Evolutionary conservation across 2,113 vertebrate species (phyloP).

Genomic region (Lophotis ruficrista): DNA sequence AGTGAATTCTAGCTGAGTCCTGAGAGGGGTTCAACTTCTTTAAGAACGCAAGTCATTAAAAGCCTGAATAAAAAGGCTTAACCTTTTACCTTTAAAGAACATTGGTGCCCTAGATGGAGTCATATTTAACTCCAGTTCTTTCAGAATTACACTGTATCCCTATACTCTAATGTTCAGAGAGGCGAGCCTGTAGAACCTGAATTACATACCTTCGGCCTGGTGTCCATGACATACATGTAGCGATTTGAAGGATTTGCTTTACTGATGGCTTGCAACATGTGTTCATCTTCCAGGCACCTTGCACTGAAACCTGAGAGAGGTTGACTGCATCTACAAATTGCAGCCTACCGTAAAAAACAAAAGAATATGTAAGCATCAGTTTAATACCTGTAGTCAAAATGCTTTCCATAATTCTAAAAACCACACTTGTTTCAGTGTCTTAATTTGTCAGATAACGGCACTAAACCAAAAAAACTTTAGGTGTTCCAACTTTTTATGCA

Average conservation of each 20-base stretch:
- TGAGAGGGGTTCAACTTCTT: background rate
- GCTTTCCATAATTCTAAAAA: background rate
- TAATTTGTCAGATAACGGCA: background rate
- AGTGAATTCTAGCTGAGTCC: background rate
- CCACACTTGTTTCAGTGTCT: background rate
- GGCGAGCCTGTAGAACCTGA: background rate
- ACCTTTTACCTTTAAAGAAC: background rate
- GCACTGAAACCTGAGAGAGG: conserved; percentile 98
- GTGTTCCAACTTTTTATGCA: background rate
- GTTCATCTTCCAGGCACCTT: conserved; percentile 94
- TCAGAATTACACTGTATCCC: background rate
- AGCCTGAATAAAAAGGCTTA: background rate
- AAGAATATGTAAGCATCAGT: background rate
- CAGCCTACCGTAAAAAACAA: conserved; percentile 78
- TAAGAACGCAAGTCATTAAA: background rate
- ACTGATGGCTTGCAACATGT: conserved; percentile 95
- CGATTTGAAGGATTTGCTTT: conserved; percentile 91
- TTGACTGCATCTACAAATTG: conserved; percentile 96
- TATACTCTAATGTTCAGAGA: background rate
- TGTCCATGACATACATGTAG: conserved; percentile 96
- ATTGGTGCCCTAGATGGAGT: background rate
- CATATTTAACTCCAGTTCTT: background rate
- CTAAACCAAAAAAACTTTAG: background rate
- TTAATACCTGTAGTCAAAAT: background rate
- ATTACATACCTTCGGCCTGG: conserved; percentile 88